Base-by-base conservation (phyloP, 2,797 vertebrate genomes). In the Cirrhinus molitorella region DNA sequence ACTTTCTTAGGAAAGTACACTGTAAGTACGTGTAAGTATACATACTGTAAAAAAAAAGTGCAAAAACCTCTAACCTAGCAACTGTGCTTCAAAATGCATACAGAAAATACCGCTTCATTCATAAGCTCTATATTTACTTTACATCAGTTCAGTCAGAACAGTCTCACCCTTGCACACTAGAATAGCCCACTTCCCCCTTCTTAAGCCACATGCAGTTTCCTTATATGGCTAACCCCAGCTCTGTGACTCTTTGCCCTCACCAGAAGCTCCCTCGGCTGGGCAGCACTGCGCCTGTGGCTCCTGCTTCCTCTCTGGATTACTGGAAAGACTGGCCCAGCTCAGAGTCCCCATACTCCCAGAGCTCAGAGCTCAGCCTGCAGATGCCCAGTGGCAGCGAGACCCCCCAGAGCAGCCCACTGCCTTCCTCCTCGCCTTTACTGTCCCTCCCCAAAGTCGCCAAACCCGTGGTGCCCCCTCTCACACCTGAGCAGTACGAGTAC, bases 261-360 rank as follows among this genome's bases (percentile, higher is more conserved):
- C 87, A 92, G 92, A 91, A 90, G 88, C 85, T 89, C 49, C 85
- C 88, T 79, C 88, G 90, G 78, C 90, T 89, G 83, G 81, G 81
- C 74, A 78, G 83, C 80, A 92, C 95, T 40, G 92, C 94, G 2
- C 94, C 95, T 5, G 72, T 83, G 37, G 84, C 87, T 83, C 75
- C 91, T 87, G 93, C 95, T 74, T 94, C 96, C 28, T 95, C 96
- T 66, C 93, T 96, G 3, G 96, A 96, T 90, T 96, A 96, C 91
- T 97, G 96, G 96, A 97, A 96, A 88, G 96, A 97, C 86, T 97
- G 96, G 96, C 96, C 96, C 86, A 95, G 90, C 34, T 96, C 96
- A 0, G 96, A 96, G 92, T 97, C 96, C 9, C 95, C 96, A 0
- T 96, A 96, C 86, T 96, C 95, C 6, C 95, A 96, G 93, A 90